These are phyloP conservation scores for Mareca penelope DNA, from an alignment of 2,797 vertebrate genomes.

Conservation along the genomic window DNA sequence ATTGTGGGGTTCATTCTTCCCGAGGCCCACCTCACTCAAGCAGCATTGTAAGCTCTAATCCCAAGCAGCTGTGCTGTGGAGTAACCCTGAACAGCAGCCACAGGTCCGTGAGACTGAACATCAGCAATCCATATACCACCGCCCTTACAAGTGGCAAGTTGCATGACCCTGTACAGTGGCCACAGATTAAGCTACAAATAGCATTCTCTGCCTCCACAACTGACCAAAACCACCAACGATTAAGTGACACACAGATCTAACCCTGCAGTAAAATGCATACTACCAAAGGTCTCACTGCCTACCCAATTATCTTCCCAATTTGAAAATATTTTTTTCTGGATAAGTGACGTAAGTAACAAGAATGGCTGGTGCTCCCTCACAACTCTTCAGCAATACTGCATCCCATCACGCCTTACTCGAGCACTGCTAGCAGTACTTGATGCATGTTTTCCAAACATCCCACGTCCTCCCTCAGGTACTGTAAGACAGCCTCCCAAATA, in stretches of 20 bases:
- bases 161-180: background rate
- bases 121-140: background rate
- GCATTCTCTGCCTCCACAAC: background rate
- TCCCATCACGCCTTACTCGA: accelerated
- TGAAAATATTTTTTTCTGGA: background rate
- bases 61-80: background rate
- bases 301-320: background rate
- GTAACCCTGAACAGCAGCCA: background rate
- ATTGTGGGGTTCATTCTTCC: background rate
- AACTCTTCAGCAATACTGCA: background rate
- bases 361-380: background rate
- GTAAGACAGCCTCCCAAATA: background rate
- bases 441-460: background rate
- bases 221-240: background rate
- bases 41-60: background rate
- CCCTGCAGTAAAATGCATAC: background rate
- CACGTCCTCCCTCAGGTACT: background rate
- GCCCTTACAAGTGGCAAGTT: background rate
- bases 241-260: background rate
- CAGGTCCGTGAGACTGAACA: background rate
- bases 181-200: background rate
- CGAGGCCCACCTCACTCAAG: background rate
- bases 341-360: background rate
- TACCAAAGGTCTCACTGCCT: background rate
- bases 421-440: background rate